Base-by-base conservation (phyloP, 2,888 invertebrate species). In the Drosophila kuntzei region DNA sequence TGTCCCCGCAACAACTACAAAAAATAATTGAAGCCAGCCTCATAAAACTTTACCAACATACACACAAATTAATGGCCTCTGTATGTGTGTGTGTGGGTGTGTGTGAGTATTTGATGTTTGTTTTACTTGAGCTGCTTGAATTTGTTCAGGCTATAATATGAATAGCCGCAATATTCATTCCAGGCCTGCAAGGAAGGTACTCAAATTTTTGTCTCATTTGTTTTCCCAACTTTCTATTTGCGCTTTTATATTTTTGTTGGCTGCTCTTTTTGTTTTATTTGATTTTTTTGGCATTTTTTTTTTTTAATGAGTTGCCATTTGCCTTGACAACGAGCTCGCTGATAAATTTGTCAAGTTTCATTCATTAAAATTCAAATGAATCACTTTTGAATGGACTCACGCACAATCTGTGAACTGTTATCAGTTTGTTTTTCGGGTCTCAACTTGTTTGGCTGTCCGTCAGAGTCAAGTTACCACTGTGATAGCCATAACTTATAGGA, bases 21-120 rank as follows among this genome's bases (percentile, higher is more conserved):
- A 44, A 59, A 64, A 64, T 86, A 86, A 86, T 76, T 79, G 86
- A 76, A 73, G 77, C 64, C 50, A 47, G 57, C 20, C 60, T 36
- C 73, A 86, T 83, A 53, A 73, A 80, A 80, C 83, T 83, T 82
- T 65, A 59, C 64, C 54, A 25, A 25, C 46, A 54, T 9, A 44
- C 27, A 41, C 18, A 43, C 41, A 54, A n/a, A 5, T 37, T 37
- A 41, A 27, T 27, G 25, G 4, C 16, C 27, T 5, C 18, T 36
- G 37, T 41, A n/a, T 14, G 34, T 18, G 34, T 41, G 41, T 47
- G n/a, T 7, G 29, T 14, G 34, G 18, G 27, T 27, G 22, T 22
- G 44, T 25, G 7, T 25, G 39, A 41, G 18, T 37, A 57, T 36
- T 27, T 37, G 37, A 47, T 46, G 46, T 46, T 58, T 46, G 27